Conservation (phyloP, 1,140 invertebrate species). For the Caenorhabditis brenneri region DNA sequence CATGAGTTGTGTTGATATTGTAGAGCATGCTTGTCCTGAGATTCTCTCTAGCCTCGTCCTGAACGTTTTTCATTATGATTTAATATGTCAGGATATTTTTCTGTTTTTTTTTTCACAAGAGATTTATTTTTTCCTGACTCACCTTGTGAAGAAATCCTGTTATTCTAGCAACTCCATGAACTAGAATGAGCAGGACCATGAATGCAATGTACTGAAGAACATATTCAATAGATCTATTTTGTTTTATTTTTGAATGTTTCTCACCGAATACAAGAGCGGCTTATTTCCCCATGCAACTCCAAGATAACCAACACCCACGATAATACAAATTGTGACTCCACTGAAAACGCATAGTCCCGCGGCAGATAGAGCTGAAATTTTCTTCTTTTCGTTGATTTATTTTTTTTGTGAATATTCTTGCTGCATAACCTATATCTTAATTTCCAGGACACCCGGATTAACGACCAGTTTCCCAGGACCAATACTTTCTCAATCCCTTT, state of each 20-base stretch:
- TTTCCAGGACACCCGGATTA: no score
- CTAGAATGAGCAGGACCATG: constrained; percentile 7
- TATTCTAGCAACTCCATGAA: constrained; percentile 34
- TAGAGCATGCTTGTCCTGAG: constrained; percentile 43
- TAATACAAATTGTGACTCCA: constrained; percentile 6
- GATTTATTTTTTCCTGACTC: background rate
- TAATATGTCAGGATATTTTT: background rate
- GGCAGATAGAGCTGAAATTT: constrained; percentile 1
- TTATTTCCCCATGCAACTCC: constrained; percentile 8
- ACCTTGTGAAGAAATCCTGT: constrained; percentile 17
- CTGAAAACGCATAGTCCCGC: constrained; percentile 18
- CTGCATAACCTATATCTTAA: no score
- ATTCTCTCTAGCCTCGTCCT: constrained; percentile 57
- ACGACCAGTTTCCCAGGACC: background rate
- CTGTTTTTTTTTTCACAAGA: background rate
- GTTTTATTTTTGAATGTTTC: background rate
- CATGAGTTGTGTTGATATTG: background rate
- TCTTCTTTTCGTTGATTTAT: background rate
- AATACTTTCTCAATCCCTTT: background rate
- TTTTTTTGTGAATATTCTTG: background rate
- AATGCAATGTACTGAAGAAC: constrained; percentile 35
- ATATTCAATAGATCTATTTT: background rate
- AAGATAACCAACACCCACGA: constrained; percentile 21
- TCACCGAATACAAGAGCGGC: constrained; percentile 22
- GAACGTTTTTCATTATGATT: constrained; percentile 4